phyloP scores from a whole-genome alignment of 1,140 invertebrate species.

The Ostrea denselamellosa region DNA sequence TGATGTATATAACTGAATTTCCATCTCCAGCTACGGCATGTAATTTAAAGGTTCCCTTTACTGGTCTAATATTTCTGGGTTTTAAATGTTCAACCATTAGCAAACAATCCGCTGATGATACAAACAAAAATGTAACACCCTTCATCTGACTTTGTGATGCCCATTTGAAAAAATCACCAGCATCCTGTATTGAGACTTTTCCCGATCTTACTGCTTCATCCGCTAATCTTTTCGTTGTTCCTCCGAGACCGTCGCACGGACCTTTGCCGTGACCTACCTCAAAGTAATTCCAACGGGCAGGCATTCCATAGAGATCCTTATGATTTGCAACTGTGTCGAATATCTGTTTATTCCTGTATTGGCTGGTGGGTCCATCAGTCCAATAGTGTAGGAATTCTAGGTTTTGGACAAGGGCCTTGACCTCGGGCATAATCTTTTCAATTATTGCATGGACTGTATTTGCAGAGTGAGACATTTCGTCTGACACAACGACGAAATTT shows the following conservation, averaged over 20 bases:
- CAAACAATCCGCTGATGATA: too few species aligned
- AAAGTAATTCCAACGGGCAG: slow-evolving; percentile 53
- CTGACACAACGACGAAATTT: too few species aligned
- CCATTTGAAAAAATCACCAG: too few species aligned
- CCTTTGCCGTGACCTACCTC: slow-evolving; percentile 62
- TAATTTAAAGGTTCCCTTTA: too few species aligned
- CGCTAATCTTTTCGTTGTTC: slow-evolving; percentile 56
- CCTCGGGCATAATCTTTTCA: slow-evolving; percentile 42
- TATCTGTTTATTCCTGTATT: slow-evolving; percentile 50
- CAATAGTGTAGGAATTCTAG: slow-evolving; percentile 56
- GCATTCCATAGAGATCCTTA: slow-evolving; percentile 5
- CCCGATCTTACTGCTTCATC: slow-evolving; percentile 59
- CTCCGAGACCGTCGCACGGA: slow-evolving; percentile 64
- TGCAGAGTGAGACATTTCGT: slow-evolving; percentile 47
- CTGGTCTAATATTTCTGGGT: too few species aligned
- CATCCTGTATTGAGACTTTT: too few species aligned
- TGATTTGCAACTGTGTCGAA: slow-evolving; percentile 46
- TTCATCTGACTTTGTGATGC: too few species aligned
- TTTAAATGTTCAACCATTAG: too few species aligned
- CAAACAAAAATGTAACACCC: too few species aligned
- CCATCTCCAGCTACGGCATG: too few species aligned
- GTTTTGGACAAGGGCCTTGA: neutral
- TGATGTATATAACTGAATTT: too few species aligned
- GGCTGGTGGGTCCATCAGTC: too few species aligned
- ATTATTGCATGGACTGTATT: slow-evolving; percentile 49